Base-by-base conservation (phyloP, 1,140 invertebrate genomes). In the Nomia melanderi region DNA sequence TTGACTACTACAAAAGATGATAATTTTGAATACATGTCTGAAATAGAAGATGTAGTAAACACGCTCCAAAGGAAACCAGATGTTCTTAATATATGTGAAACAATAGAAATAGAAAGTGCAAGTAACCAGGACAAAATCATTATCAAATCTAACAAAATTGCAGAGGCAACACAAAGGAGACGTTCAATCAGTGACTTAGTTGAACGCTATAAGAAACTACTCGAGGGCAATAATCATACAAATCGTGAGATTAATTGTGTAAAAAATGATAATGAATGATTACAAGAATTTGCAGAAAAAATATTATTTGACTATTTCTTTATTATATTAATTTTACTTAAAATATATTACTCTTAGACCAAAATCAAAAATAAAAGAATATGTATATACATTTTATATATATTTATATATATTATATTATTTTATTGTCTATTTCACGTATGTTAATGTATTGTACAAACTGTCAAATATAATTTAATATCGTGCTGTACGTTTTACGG, bases 191-290 rank as follows among this genome's bases (percentile, higher is more conserved):
- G 88, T 2, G 90, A 91, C 77, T 85, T 91, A 74, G 87, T 91
- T 0, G 88, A 89, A 64, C 86, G 88, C 62, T 91, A 90, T 57
- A 90, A 87, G 60, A 88, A 84, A 70, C 6, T 91, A 44, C 33
- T 89, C 14, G 78, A 86, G 75, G 6, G 0, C 1, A 66, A 39
- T n/a, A 69, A 56, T 74, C 60, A 59, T 57, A 23, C 54, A 50
- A 82, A 12, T 66, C 67, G 36, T 29, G 66, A 60, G 36, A 29
- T 59, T 11, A 80, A 1, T 64, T 14, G 2, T 11, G 6, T 12
- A 75, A 39, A 54, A 31, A 20, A 53, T 8, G 44, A 70, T 29
- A 29, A 67, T 39, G 36, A 75, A 77, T 70, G 70, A 63, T 1
- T 66, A 20, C 54, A 74, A 66, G 14, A 74, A 69, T 44, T 27